A percentile compares a stretch with the other conserved stretches of the same genome.
Evolutionary conservation across 2,797 vertebrate species (phyloP).

Genomic region (Halcyon chelicuti): DNA sequence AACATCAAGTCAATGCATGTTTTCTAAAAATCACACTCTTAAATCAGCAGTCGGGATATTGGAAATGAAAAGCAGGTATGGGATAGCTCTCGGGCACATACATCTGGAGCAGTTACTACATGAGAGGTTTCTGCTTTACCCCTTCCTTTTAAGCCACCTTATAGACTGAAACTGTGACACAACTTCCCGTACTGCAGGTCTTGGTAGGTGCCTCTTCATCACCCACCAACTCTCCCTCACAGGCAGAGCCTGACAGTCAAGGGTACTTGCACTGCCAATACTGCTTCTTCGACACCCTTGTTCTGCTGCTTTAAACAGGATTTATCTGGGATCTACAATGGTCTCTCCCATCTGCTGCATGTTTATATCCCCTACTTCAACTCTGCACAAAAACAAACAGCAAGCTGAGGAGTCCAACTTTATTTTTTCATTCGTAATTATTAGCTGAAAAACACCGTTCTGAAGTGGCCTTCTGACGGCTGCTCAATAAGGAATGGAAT

Average conservation of each 20-base stretch:
- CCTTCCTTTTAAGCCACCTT: not conserved
- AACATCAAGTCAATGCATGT: not conserved
- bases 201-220: not conserved
- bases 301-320: not conserved
- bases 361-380: not conserved
- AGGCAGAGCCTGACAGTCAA: not conserved
- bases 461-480: not conserved
- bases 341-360: not conserved
- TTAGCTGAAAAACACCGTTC: not conserved
- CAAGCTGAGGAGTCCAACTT: not conserved
- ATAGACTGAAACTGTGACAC: not conserved
- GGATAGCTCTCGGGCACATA: not conserved
- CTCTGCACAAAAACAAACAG: not conserved
- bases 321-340: not conserved
- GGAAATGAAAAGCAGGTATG: not conserved
- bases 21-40: not conserved
- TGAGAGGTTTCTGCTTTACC: not conserved
- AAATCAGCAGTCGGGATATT: not conserved
- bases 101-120: not conserved
- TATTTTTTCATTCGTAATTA: fast-evolving
- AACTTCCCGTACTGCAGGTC: not conserved
- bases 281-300: not conserved
- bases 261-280: not conserved
- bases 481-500: not conserved
- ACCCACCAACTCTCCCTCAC: not conserved